Base-by-base conservation (phyloP, 2,888 invertebrate genomes). In the Cordilura impudica region DNA sequence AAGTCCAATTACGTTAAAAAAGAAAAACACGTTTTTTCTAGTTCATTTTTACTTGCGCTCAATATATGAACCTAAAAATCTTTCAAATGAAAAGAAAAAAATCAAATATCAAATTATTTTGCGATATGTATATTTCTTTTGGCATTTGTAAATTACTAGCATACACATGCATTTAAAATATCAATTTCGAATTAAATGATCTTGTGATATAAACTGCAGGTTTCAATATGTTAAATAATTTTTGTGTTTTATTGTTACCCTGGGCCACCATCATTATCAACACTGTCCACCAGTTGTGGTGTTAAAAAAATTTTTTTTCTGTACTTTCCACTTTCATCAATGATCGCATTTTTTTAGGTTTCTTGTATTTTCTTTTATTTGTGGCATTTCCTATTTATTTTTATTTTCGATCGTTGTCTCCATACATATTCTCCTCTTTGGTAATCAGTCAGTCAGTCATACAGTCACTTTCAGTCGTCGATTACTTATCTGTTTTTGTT, bases 21-120 rank as follows among this genome's bases (percentile, higher is more conserved):
- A 61, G 72, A 72, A 78, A 78, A 81, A 82, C 81, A 82, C 82
- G 82, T 82, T 82, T 82, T 82, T 70, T 63, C 63, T 69, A 53
- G 63, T 65, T 51, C 18, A 58, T 66, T 58, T 74, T 67, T 14
- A 18, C 49, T 60, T 58, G 39, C 35, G 51, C 63, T 74, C 43
- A 54, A 63, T 78, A 35, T 35, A 49, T 49, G 49, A 49, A 49
- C 49, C 21, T 61, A 19, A 56, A 26, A 49, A 49, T n/a, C 19
- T 49, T 49, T 29, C 4, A 31, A 47, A 31, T 63, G 5, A n/a
- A n/a, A 18, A 49, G 31, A 49, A 23, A 43, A 58, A n/a, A n/a
- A n/a, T n/a, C n/a, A n/a, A n/a, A n/a, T 21, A 8, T 45, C 35
- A 39, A 23, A 51, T 12, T 23, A 10, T 47, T 65, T 60, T 47